phyloP scores from a whole-genome alignment of 37 sponge, comb jelly and placozoan species.

The Diacarnus erythraeanus region DNA sequence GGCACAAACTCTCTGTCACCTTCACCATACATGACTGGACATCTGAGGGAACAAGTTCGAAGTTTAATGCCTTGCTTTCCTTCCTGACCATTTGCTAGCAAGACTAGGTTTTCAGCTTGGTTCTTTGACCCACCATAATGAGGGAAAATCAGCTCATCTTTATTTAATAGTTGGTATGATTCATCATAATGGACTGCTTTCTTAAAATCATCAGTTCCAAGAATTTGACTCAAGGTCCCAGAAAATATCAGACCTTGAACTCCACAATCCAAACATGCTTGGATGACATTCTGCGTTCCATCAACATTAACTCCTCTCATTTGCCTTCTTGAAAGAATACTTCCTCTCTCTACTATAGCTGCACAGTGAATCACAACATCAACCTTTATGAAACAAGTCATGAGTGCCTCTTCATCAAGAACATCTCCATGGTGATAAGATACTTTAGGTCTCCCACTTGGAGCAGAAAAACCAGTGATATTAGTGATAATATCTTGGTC shows the following conservation, averaged over 20 bases:
- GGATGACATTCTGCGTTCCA: slow-evolving; percentile 55
- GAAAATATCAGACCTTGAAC: slow-evolving; percentile 41
- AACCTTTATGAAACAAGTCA: slow-evolving; percentile 8
- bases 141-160: slow-evolving; percentile 24
- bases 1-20: slow-evolving; percentile 24
- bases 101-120: slow-evolving; percentile 51
- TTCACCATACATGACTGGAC: slow-evolving; percentile 62
- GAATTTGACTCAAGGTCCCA: slow-evolving; percentile 41
- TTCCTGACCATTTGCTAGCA: slow-evolving; percentile 33
- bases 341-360: slow-evolving; percentile 38
- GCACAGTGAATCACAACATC: slow-evolving; percentile 64
- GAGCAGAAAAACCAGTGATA: slow-evolving; percentile 34
- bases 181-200: slow-evolving; percentile 22
- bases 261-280: slow-evolving; percentile 59
- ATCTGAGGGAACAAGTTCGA: slow-evolving; percentile 58
- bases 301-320: slow-evolving; percentile 53
- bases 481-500: not conserved
- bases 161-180: not conserved
- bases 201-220: not conserved
- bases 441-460: slow-evolving; percentile 23
- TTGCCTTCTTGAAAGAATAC: slow-evolving; percentile 15
- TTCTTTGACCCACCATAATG: slow-evolving; percentile 58
- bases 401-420: slow-evolving; percentile 1
- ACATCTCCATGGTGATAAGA: slow-evolving; percentile 26
- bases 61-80: slow-evolving; percentile 19